Base-by-base conservation (phyloP, 2,888 invertebrate genomes). In the Pristionchus entomophagus region DNA sequence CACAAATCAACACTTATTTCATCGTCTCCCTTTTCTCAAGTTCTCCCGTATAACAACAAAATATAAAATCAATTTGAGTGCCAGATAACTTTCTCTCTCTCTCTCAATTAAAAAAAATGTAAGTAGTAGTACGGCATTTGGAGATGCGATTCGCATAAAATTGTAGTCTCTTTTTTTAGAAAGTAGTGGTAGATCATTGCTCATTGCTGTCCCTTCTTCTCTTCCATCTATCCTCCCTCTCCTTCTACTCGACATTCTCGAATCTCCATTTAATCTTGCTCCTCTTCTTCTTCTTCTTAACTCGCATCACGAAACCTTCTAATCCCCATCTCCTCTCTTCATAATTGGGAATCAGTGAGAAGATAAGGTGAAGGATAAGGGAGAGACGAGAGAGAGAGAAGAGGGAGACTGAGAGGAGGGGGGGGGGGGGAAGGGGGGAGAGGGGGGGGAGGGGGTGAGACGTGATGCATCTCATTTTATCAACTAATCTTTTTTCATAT, bases 231-330 rank as follows among this genome's bases (percentile, higher is more conserved):
- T 35, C 38, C 59, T 82, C 59, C 51, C 80, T 38, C 41, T 53
- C n/a, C 59, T 59, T 51, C 29, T 45, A 32, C 65, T 65, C 35
- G 65, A 65, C 65, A 35, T 65, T 35, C 35, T 65, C 32, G 22
- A 65, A 65, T 80, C 49, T 22, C 53, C 2, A 2, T 51, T 29
- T 53, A 22, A 80, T 80, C 45, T n/a, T n/a, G n/a, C n/a, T 32
- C 49, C 59, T 82, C 82, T 45, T 19, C 19, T 26, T 41, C 78
- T 26, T 51, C 38, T 73, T 22, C 73, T 73, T 73, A 73, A 73
- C 73, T 26, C 35, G 51, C 41, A 49, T 73, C 45, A 78, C 65
- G 51, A 77, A 77, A 85, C 45, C 51, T 69, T 84, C 51, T 32
- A 84, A 51, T 51, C 32, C n/a, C n/a, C 49, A 29, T 45, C 80